phyloP scores from a whole-genome alignment of 2,888 invertebrate genomes.

The Arctia plantaginis region DNA sequence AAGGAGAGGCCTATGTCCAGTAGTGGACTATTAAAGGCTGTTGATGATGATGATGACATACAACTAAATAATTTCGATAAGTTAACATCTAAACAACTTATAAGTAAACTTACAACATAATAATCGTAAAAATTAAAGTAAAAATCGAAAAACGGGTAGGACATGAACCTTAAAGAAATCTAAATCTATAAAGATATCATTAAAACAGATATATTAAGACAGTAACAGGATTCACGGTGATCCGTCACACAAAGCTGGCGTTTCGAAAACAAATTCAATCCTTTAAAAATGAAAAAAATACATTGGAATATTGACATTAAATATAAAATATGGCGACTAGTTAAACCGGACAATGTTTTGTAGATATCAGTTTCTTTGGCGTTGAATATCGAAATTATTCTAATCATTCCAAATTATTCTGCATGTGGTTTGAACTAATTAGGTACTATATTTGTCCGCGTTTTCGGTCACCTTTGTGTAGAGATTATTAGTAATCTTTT shows the following conservation, averaged over 20 bases:
- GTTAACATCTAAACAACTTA: too few species aligned
- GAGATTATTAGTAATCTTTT: too few species aligned
- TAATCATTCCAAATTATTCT: background rate
- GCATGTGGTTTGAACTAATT: background rate
- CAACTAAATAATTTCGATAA: too few species aligned
- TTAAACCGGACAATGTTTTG: background rate
- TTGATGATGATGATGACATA: too few species aligned
- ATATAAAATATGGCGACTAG: conserved; percentile 10
- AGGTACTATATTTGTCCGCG: background rate
- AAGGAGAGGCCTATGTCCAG: too few species aligned
- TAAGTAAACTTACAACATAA: too few species aligned
- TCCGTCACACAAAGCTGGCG: conserved; percentile 27
- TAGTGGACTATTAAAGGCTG: too few species aligned
- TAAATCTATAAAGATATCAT: background rate
- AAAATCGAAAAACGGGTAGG: too few species aligned
- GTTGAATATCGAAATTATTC: background rate
- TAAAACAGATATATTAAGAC: background rate
- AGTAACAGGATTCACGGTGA: conserved; percentile 22
- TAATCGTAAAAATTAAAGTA: too few species aligned
- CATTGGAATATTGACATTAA: conserved; percentile 11
- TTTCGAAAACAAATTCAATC: conserved; percentile 34
- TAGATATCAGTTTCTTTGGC: background rate
- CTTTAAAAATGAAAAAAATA: conserved; percentile 22
- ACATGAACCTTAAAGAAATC: too few species aligned
- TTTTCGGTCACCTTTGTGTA: too few species aligned